These are phyloP conservation scores for Phalacrocorax carbo DNA, from an alignment of 2,113 vertebrate genomes.

Conservation along the genomic window DNA sequence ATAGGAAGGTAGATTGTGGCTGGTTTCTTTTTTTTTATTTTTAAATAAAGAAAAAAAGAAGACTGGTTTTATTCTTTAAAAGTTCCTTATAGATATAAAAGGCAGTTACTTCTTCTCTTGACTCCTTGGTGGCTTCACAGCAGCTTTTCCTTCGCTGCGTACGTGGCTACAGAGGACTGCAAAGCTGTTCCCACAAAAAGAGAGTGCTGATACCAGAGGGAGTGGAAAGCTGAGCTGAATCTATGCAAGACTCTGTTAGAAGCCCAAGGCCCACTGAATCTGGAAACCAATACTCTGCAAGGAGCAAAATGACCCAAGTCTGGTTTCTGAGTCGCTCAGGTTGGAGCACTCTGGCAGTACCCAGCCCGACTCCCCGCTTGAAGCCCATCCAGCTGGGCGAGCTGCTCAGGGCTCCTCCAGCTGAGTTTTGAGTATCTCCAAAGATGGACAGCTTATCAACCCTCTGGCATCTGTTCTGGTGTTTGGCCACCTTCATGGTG, in stretches of 20 bases:
- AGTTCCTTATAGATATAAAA: not conserved
- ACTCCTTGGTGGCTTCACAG: not conserved
- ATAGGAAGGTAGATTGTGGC: not conserved
- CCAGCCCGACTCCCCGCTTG: not conserved
- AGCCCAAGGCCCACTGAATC: not conserved
- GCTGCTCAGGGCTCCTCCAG: not conserved
- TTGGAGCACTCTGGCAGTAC: not conserved
- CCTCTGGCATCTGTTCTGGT: not conserved
- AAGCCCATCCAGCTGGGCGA: accelerated
- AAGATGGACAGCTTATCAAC: not conserved
- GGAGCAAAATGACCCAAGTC: not conserved
- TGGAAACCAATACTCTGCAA: not conserved
- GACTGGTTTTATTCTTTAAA: not conserved
- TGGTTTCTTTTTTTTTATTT: not conserved
- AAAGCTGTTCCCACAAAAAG: not conserved
- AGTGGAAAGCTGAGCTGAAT: not conserved
- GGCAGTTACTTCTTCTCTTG: not conserved
- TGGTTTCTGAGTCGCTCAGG: accelerated
- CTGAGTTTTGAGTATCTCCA: not conserved
- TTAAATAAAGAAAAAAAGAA: not conserved
- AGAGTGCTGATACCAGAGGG: not conserved
- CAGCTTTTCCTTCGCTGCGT: not conserved
- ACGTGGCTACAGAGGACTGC: not conserved
- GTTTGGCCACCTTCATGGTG: not conserved
- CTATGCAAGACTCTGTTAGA: not conserved